Conservation (phyloP, 2,888 invertebrate species). For the Aricia artaxerxes region DNA sequence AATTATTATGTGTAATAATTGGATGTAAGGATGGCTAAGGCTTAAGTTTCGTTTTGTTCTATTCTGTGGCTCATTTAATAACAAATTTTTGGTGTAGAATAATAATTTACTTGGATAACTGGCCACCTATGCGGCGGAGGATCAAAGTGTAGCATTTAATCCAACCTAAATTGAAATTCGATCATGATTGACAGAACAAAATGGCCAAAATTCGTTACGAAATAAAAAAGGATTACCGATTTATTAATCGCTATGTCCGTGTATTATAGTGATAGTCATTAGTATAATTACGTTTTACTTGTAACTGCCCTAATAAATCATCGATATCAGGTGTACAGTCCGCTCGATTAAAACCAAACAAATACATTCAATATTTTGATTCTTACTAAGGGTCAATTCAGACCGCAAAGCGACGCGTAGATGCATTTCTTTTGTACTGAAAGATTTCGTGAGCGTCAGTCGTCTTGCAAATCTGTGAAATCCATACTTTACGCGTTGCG, state of each 20-base stretch:
- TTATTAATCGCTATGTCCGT: conserved; percentile 2
- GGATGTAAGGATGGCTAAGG: no score
- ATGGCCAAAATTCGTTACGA: background rate
- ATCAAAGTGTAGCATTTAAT: background rate
- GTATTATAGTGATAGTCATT: conserved; percentile 24
- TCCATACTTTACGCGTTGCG: no score
- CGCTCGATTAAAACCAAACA: background rate
- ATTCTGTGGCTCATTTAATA: background rate
- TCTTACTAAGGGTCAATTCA: no score
- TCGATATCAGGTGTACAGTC: conserved; percentile 40
- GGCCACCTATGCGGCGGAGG: background rate
- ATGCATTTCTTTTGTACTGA: no score
- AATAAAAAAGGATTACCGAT: conserved; percentile 14
- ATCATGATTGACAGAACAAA: background rate
- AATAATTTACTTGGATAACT: background rate
- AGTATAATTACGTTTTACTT: conserved; percentile 41
- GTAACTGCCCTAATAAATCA: conserved; percentile 44
- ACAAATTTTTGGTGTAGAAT: background rate
- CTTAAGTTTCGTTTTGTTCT: no score
- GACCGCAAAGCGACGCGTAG: no score
- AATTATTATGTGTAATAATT: no score
- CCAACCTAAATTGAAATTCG: conserved; percentile 10
- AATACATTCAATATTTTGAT: background rate
- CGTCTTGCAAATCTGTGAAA: no score
- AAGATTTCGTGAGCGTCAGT: no score